Evolutionary conservation across 2,888 invertebrate genomes (phyloP).

Genomic region (Stenoptilia bipunctidactyla): DNA sequence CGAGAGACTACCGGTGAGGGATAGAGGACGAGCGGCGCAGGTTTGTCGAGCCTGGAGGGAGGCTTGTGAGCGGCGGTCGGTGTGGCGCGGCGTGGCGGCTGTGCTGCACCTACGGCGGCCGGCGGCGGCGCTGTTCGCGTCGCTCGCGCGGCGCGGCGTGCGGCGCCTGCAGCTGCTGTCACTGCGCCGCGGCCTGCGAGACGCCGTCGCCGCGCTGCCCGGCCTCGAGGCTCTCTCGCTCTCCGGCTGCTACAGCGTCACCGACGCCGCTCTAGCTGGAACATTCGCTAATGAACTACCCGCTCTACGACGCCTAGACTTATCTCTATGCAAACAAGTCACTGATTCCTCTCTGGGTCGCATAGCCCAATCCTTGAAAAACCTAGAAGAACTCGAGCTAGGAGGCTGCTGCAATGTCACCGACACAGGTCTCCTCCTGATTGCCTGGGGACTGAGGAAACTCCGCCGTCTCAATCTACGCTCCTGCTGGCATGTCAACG

Average conservation of each 20-base stretch:
- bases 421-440: slow-evolving; percentile 86
- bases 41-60: slow-evolving; percentile 92
- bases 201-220: slow-evolving; percentile 87
- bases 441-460: slow-evolving; percentile 90
- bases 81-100: slow-evolving; percentile 95
- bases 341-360: slow-evolving; percentile 90
- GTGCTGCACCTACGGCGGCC: slow-evolving; percentile 88
- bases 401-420: slow-evolving; percentile 94
- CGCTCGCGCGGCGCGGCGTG: slow-evolving; percentile 89
- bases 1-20: slow-evolving; percentile 87
- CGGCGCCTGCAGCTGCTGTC: slow-evolving; percentile 91
- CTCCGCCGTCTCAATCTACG: slow-evolving; percentile 87
- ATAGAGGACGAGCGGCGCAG: slow-evolving; percentile 91
- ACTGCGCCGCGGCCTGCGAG: slow-evolving; percentile 83
- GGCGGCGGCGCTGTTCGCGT: slow-evolving; percentile 86
- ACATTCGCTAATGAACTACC: slow-evolving; percentile 85
- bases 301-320: slow-evolving; percentile 83
- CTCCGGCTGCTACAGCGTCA: slow-evolving; percentile 94
- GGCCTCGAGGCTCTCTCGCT: slow-evolving; percentile 90
- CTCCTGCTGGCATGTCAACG: slow-evolving; percentile 94
- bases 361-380: slow-evolving; percentile 87
- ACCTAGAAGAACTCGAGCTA: slow-evolving; percentile 88
- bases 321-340: slow-evolving; percentile 94
- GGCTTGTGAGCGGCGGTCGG: slow-evolving; percentile 91
- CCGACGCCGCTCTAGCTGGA: slow-evolving; percentile 85